phyloP scores from a whole-genome alignment of 2,113 vertebrate species.

The Marmota monax region DNA sequence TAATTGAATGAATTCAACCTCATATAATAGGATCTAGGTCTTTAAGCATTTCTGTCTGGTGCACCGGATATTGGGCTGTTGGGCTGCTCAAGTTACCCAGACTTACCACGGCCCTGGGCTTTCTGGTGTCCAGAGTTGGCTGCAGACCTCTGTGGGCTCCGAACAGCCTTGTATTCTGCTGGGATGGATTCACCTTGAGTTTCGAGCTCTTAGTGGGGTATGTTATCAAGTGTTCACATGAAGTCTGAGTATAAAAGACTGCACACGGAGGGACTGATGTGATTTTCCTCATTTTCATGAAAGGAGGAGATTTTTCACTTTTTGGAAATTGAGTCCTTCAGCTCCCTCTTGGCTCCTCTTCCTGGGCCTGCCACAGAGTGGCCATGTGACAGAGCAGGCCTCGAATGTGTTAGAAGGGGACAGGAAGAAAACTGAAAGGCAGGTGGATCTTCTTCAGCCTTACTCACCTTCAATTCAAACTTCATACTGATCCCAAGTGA shows the following conservation, averaged over 20 bases:
- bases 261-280: background rate
- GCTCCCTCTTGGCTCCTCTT: background rate
- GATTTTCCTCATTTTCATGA: background rate
- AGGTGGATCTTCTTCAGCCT: background rate
- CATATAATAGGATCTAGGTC: conserved; percentile 86
- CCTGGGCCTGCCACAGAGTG: background rate
- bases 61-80: conserved; percentile 88
- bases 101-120: conserved; percentile 73
- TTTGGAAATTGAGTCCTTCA: conserved; percentile 8
- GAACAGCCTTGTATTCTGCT: background rate
- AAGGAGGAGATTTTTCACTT: background rate
- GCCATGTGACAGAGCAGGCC: background rate
- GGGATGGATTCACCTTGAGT: background rate
- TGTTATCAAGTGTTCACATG: background rate
- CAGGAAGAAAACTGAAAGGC: background rate
- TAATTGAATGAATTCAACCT: conserved; percentile 89
- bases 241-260: conserved; percentile 30
- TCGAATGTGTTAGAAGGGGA: background rate
- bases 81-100: conserved; percentile 81
- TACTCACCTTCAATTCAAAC: background rate
- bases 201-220: background rate
- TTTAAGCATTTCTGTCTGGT: conserved; percentile 84
- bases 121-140: conserved; percentile 24
- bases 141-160: background rate
- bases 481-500: background rate